Percentiles rank a stretch among this genome's conserved stretches.
Evolutionary conservation across 2,797 vertebrate species (phyloP).

Genomic region (Poeciliopsis presidionis): DNA sequence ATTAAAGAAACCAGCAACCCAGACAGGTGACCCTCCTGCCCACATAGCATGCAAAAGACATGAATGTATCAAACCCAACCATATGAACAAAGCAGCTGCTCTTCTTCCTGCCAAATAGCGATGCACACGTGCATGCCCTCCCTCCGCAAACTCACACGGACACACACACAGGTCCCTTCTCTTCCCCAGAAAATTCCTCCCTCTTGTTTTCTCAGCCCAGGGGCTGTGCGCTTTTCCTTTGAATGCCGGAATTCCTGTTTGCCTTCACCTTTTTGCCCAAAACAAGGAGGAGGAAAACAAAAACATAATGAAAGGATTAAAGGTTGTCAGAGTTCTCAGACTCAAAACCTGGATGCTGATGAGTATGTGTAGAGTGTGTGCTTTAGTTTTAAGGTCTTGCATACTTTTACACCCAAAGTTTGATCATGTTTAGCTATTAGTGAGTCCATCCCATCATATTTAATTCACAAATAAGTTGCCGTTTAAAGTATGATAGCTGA

Average conservation of each 20-base stretch:
- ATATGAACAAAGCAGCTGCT: conserved; percentile 52
- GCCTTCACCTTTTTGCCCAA: conserved; percentile 75
- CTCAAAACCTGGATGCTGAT: conserved; percentile 46
- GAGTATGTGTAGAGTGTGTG: conserved; percentile 9
- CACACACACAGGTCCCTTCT: conserved; percentile 48
- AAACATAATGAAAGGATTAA: conserved; percentile 80
- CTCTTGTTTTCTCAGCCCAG: conserved; percentile 74
- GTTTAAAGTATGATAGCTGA: background rate
- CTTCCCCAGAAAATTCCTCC: conserved; percentile 53
- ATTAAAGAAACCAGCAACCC: conserved; percentile 34
- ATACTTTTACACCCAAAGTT: background rate
- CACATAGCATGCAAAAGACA: conserved; percentile 14
- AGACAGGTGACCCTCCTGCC: conserved; percentile 38
- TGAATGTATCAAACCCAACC: conserved; percentile 27
- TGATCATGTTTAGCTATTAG: background rate
- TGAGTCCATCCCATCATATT: background rate
- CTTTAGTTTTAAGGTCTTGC: conserved; percentile 20
- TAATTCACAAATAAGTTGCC: background rate
- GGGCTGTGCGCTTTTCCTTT: conserved; percentile 77
- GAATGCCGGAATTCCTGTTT: conserved; percentile 82
- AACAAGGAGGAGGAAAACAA: conserved; percentile 69
- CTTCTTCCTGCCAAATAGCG: conserved; percentile 51
- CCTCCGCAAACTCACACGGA: conserved; percentile 21
- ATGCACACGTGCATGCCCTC: conserved; percentile 46
- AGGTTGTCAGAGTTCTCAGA: conserved; percentile 65